phyloP scores from a whole-genome alignment of 2,888 invertebrate species.

The Taenaris catops region DNA sequence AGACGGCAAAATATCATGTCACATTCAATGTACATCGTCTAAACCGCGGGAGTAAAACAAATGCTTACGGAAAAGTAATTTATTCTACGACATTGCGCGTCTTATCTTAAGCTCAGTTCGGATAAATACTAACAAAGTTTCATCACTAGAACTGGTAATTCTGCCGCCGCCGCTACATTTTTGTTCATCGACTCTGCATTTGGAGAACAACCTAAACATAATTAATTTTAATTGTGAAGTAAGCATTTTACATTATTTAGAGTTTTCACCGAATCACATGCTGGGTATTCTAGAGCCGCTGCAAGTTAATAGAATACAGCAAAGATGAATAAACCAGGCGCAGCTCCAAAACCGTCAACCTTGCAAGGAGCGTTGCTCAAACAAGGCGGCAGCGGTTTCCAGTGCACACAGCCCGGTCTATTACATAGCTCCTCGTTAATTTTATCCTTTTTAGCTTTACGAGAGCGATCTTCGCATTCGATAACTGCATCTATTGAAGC shows the following conservation, averaged over 20 bases:
- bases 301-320: slow-evolving; percentile 38
- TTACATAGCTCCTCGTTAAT: slow-evolving; percentile 47
- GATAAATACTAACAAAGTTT: slow-evolving; percentile 52
- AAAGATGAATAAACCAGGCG: slow-evolving; percentile 45
- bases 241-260: slow-evolving; percentile 41
- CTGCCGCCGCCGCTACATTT: slow-evolving; percentile 43
- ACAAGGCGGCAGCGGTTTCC: slow-evolving; percentile 63
- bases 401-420: slow-evolving; percentile 56
- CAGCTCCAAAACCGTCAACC: slow-evolving; percentile 63
- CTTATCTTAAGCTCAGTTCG: slow-evolving; percentile 50
- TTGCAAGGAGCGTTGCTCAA: slow-evolving; percentile 64
- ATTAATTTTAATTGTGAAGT: slow-evolving; percentile 35
- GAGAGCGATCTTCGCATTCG: slow-evolving; percentile 39
- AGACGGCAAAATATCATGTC: no score
- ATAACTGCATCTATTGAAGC: slow-evolving; percentile 26
- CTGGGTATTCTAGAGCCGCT: slow-evolving; percentile 26
- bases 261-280: slow-evolving; percentile 12
- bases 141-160: slow-evolving; percentile 61
- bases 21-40: no score
- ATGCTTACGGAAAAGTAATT: background rate
- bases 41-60: no score
- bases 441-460: slow-evolving; percentile 32
- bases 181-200: slow-evolving; percentile 35
- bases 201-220: slow-evolving; percentile 59
- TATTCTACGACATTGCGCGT: slow-evolving; percentile 38